Conservation (phyloP, 1,140 invertebrate genomes). For the Thereuonema tuberculata region DNA sequence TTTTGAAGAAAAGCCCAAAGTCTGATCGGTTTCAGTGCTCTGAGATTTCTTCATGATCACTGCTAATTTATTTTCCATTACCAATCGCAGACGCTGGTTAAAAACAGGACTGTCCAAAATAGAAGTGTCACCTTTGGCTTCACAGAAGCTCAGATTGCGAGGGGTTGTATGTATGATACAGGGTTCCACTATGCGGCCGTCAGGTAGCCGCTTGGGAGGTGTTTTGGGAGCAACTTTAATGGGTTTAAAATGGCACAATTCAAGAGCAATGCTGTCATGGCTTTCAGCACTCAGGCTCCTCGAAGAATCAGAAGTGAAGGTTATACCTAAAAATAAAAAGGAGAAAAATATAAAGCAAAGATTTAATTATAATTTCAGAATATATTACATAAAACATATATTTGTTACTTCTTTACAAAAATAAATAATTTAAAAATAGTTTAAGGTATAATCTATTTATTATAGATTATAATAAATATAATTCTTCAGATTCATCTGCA, state of each 20-base stretch:
- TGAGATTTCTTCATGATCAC: background rate
- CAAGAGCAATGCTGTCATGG: constrained; percentile 23
- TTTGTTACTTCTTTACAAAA: too few relatives aligned
- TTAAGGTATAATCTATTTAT: too few relatives aligned
- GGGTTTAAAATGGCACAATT: constrained; percentile 25
- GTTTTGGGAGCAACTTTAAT: constrained; percentile 24
- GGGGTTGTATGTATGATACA: constrained; percentile 22
- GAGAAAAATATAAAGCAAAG: too few relatives aligned
- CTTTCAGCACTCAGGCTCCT: constrained; percentile 18
- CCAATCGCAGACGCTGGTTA: background rate
- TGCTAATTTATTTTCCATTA: background rate
- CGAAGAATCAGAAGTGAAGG: background rate
- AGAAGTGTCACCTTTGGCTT: too few relatives aligned
- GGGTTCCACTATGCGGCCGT: constrained; percentile 21
- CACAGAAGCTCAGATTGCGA: background rate
- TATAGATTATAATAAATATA: too few relatives aligned
- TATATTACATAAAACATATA: too few relatives aligned
- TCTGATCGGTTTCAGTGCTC: background rate
- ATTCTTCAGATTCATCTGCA: too few relatives aligned
- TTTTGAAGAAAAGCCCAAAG: background rate
- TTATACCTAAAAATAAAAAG: background rate
- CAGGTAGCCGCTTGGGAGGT: constrained; percentile 21
- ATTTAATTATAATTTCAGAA: too few relatives aligned
- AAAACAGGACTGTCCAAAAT: background rate
- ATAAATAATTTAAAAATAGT: too few relatives aligned